A percentile compares a stretch with the other conserved stretches of the same genome.
phyloP scores from a whole-genome alignment of 2,888 invertebrate species.

The Galeruca laticollis region DNA sequence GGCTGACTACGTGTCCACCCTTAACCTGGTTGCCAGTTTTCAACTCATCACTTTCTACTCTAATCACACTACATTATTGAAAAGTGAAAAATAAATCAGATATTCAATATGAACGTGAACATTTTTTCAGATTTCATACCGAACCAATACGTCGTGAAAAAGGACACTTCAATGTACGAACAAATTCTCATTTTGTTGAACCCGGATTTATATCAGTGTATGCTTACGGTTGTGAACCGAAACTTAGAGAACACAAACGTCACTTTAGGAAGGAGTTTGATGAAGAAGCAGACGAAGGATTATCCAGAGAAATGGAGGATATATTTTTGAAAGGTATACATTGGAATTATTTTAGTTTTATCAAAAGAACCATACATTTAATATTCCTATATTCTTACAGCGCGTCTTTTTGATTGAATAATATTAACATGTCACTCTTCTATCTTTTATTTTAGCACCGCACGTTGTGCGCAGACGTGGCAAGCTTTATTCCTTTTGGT shows the following conservation, averaged over 20 bases:
- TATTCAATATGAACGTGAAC: no score
- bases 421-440: no score
- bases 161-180: slow-evolving; percentile 80
- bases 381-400: no score
- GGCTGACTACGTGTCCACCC: no score
- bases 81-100: background rate
- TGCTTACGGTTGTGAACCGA: slow-evolving; percentile 82
- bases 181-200: slow-evolving; percentile 86
- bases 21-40: no score
- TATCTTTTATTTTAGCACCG: no score
- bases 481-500: no score
- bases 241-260: slow-evolving; percentile 59
- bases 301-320: slow-evolving; percentile 86
- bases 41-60: no score
- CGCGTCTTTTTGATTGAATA: no score
- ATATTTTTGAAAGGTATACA: slow-evolving; percentile 82
- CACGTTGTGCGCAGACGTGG: no score
- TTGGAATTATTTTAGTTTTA: background rate
- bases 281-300: slow-evolving; percentile 71
- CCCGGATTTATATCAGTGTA: slow-evolving; percentile 88
- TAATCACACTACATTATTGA: no score
- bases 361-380: no score
- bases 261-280: slow-evolving; percentile 52
- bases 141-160: slow-evolving; percentile 77
- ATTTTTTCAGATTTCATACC: slow-evolving; percentile 71